Conservation (phyloP, 2,888 invertebrate genomes). For the Andrena trimmerana region DNA sequence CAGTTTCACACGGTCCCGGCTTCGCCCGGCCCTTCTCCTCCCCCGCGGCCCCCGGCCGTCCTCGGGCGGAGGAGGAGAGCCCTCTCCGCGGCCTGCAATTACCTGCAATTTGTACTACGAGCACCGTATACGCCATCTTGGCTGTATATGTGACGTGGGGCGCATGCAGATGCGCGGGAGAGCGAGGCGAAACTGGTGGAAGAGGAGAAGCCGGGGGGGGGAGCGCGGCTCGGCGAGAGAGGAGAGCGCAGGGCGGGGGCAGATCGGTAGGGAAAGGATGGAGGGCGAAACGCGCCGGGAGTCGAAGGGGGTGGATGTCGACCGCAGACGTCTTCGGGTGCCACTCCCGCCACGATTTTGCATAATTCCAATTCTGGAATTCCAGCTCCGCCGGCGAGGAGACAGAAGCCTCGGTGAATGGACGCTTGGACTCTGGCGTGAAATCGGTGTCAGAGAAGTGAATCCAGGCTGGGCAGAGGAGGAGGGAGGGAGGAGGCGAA, state of each 20-base stretch:
- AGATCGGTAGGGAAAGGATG: background rate
- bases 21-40: slow-evolving; percentile 48
- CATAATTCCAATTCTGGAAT: background rate
- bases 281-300: slow-evolving; percentile 14
- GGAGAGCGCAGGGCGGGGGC: background rate
- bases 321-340: background rate
- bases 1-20: slow-evolving; percentile 79
- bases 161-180: slow-evolving; percentile 62
- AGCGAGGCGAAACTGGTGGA: slow-evolving; percentile 3
- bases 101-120: slow-evolving; percentile 80
- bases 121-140: slow-evolving; percentile 74
- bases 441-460: background rate
- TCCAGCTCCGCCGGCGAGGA: background rate
- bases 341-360: background rate
- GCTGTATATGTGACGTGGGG: slow-evolving; percentile 57
- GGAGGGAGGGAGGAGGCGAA: too few species aligned
- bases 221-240: background rate
- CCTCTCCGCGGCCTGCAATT: slow-evolving; percentile 74
- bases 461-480: background rate
- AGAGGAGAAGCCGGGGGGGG: slow-evolving; percentile 13
- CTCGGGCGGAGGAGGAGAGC: slow-evolving; percentile 37
- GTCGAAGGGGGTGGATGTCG: slow-evolving; percentile 39
- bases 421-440: background rate
- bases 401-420: background rate
- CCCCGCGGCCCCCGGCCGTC: slow-evolving; percentile 16